phyloP scores from a whole-genome alignment of 2,797 vertebrate genomes.

The Sternotherus odoratus region DNA sequence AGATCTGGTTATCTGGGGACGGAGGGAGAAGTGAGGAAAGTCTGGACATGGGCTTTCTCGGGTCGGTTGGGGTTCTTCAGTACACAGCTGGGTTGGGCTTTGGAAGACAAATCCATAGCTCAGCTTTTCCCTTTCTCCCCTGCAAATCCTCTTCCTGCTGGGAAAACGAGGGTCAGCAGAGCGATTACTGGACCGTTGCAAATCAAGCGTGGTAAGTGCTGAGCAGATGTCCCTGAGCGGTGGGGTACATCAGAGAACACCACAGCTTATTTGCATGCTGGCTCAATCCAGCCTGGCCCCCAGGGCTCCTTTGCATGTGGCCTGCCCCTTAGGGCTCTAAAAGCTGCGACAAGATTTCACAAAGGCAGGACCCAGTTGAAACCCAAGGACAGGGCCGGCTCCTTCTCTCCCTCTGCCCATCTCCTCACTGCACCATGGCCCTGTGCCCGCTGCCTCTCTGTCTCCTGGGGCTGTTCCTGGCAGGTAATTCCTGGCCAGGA shows the following conservation, averaged over 20 bases:
- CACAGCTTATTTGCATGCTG: neutral
- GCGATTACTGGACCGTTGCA: neutral
- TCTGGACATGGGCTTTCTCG: neutral
- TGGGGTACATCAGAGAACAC: accelerated
- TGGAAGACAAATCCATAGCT: neutral
- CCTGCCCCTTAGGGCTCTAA: neutral
- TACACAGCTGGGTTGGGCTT: neutral
- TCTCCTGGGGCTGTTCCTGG: neutral
- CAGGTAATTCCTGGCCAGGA: neutral
- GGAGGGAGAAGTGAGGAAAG: neutral
- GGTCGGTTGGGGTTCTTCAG: neutral
- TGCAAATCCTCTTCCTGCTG: neutral
- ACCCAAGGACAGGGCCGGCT: neutral
- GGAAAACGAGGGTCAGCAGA: neutral
- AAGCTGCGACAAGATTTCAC: neutral
- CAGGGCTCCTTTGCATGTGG: neutral
- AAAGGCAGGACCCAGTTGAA: neutral
- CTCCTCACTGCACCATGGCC: neutral
- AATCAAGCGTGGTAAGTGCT: neutral
- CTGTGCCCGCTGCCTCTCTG: neutral
- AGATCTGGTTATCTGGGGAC: neutral
- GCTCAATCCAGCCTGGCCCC: neutral
- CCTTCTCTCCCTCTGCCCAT: neutral
- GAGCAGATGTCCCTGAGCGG: neutral
- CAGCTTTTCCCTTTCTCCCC: neutral